Conservation (phyloP, 2,888 invertebrate genomes). For the Phorcus lineatus region DNA sequence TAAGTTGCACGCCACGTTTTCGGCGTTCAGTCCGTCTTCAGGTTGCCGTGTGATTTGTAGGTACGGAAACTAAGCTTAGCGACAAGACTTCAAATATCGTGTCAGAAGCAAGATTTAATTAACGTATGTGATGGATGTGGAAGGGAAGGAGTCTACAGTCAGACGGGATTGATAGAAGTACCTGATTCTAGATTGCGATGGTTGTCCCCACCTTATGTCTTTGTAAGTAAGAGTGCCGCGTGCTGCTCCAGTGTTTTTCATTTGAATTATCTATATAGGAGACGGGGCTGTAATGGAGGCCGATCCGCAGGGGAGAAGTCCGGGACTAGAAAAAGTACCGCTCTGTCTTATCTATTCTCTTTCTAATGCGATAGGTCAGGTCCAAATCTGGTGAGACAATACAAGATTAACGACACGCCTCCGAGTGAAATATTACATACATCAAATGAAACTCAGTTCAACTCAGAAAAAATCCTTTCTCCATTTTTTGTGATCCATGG, state of each 20-base stretch:
- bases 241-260: not conserved
- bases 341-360: no score
- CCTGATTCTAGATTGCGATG: not conserved
- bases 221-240: not conserved
- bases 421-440: no score
- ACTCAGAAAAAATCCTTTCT: no score
- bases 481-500: no score
- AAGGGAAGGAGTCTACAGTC: not conserved
- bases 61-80: not conserved
- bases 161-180: not conserved
- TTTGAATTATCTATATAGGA: not conserved
- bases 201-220: not conserved
- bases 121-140: not conserved
- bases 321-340: no score
- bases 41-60: slow-evolving; percentile 2
- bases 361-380: no score
- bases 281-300: not conserved
- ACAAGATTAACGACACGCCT: no score
- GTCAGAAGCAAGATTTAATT: slow-evolving; percentile 19
- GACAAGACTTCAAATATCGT: not conserved
- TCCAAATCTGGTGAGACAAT: no score
- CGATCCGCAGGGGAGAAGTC: no score
- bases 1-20: no score
- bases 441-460: no score
- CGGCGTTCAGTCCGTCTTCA: no score